These are phyloP conservation scores for Drosophila imparisetae DNA, from an alignment of 2,888 invertebrate genomes.

Conservation along the genomic window DNA sequence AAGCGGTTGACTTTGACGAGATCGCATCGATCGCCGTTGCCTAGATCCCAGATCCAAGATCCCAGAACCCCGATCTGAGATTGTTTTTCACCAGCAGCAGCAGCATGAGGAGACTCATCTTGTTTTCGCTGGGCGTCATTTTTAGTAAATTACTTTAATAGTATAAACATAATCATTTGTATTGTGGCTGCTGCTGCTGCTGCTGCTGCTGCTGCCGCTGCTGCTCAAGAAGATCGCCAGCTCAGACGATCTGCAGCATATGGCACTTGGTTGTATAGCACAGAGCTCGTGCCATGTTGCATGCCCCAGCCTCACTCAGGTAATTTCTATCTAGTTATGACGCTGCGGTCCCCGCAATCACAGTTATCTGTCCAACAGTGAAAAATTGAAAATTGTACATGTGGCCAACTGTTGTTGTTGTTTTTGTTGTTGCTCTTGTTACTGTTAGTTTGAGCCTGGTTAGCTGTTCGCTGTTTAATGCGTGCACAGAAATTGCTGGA, in stretches of 20 bases:
- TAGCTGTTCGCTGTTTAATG: slow-evolving; percentile 16
- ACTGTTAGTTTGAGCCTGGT: slow-evolving; percentile 16
- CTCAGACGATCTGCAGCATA: slow-evolving; percentile 36
- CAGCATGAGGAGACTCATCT: slow-evolving; percentile 59
- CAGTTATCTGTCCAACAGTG: slow-evolving; percentile 78
- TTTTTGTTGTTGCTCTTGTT: slow-evolving; percentile 1
- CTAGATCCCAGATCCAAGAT: slow-evolving; percentile 14
- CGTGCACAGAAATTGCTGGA: slow-evolving; percentile 44
- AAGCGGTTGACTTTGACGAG: slow-evolving; percentile 72
- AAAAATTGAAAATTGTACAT: slow-evolving; percentile 77
- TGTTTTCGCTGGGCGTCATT: slow-evolving; percentile 74
- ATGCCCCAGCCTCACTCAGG: slow-evolving; percentile 36
- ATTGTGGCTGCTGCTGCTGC: slow-evolving; percentile 69
- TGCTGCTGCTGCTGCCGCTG: slow-evolving; percentile 68
- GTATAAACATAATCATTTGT: slow-evolving; percentile 83
- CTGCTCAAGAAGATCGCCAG: slow-evolving; percentile 42
- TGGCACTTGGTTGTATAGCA: slow-evolving; percentile 42
- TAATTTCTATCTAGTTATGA: slow-evolving; percentile 75
- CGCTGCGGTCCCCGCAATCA: slow-evolving; percentile 62
- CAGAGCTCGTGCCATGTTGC: slow-evolving; percentile 56
- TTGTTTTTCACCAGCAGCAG: slow-evolving; percentile 27
- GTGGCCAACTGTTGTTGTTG: slow-evolving; percentile 36
- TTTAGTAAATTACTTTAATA: slow-evolving; percentile 83
- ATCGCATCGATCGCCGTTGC: slow-evolving; percentile 31
- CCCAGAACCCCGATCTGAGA: slow-evolving; percentile 24